Base-by-base conservation (phyloP, 2,888 invertebrate genomes). In the Himalopsyche kuldschensis region DNA sequence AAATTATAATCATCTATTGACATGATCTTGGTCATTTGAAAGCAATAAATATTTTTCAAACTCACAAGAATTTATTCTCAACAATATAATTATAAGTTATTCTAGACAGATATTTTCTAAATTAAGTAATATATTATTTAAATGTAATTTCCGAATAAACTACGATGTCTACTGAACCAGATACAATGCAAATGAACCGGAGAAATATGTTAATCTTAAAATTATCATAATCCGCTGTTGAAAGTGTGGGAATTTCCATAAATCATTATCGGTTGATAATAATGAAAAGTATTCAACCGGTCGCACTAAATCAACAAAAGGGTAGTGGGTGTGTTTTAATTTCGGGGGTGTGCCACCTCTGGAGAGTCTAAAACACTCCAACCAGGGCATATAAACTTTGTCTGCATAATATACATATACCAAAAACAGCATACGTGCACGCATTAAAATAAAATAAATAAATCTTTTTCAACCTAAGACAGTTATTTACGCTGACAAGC, bases 211-310 rank as follows among this genome's bases (percentile, higher is more conserved):
- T 55, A 75, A 31, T 75, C 32, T 75, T 32, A 6, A 75, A 75
- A 31, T 31, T 75, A 75, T 75, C 75, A 75, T 30, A 75, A 75
- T 75, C 31, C 17, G 30, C 6, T 75, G 48, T 78, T 47, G 75
- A 76, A 81, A 81, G 46, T 81, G 75, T 30, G 78, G 27, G 31
- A 20, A 55, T 55, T 55, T 55, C 55, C 55, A 55, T 55, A 20
- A 47, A 46, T 78, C 81, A 77, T 77, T 82, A 75, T 75, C 76
- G 55, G 78, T 10, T 77, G 27, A 30, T 27, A 63, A 78, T 77
- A 83, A 83, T 83, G 80, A 82, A 80, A 83, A 78, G 80, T 75
- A 47, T 83, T 83, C 79, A 30, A 79, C 55, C 75, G n/a, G 69
- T 35, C 78, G 79, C 79, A 83, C 75, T 83, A 83, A 83, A 83